phyloP scores from a whole-genome alignment of 2,113 vertebrate genomes.

The Hypanus sabinus region DNA sequence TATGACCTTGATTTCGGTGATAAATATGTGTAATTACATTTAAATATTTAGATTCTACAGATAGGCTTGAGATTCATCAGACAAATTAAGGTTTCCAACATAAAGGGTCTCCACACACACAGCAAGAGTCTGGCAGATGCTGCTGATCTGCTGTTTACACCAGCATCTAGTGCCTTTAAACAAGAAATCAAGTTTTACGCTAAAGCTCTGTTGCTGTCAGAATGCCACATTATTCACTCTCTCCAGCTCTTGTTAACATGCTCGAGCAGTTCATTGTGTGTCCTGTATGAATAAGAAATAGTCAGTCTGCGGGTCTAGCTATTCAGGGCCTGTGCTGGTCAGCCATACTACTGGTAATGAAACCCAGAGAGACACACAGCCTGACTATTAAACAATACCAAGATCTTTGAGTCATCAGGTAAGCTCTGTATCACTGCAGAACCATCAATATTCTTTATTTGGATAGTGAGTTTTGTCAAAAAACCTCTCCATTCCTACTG shows the following conservation, averaged over 20 bases:
- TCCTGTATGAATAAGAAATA: neutral
- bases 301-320: neutral
- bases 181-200: neutral
- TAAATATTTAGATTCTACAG: neutral
- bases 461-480: neutral
- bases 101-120: neutral
- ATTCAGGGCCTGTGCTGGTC: neutral
- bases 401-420: neutral
- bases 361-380: neutral
- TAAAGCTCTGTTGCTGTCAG: neutral
- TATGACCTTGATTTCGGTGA: neutral
- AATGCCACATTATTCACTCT: neutral
- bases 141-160: neutral
- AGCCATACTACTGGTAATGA: neutral
- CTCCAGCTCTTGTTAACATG: neutral
- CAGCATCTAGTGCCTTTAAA: neutral
- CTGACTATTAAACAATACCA: neutral
- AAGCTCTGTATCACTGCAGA: neutral
- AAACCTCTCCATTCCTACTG: neutral
- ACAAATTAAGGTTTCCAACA: neutral
- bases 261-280: neutral
- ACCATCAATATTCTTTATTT: neutral
- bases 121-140: neutral
- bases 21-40: neutral
- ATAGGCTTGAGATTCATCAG: neutral